Base-by-base conservation (phyloP, 1,140 invertebrate species). In the Theocolax elegans region DNA sequence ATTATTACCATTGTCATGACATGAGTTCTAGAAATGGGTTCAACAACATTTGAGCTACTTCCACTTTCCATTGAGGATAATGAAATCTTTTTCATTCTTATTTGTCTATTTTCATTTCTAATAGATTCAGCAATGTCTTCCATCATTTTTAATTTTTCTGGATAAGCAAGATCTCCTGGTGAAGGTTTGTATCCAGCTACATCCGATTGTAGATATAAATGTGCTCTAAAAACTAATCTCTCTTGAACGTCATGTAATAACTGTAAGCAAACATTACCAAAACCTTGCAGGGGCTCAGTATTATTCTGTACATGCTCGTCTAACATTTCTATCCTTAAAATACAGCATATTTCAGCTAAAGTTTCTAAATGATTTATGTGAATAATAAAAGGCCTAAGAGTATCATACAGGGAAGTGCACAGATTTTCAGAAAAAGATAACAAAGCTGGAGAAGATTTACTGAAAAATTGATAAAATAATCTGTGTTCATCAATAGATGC, bases 301-400 rank as follows among this genome's bases (percentile, higher is more conserved):
- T 95, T 95, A 76, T 92, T 93, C 71, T 92, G 90, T 1, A 96
- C 93, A 78, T 97, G 95, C 77, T 99, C 97, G 79, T 97, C 95
- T 10, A 98, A 87, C 91, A 99, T 97, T 88, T 99, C 97, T 49
- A 95, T 90, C 54, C 92, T 91, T 1, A 99, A 86, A 72, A 99
- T 98, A 35, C 93, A 93, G 80, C 97, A 99, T 21, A 99, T 91
- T 85, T 99, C 98, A 0, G 97, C 94, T 13, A 99, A 85, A 0
- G 97, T 98, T 88, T 99, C 98, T 76, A 99, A 87, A 86, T 99
- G 97, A 81, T 97, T 96, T 56, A 99, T 95, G 79, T 98, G 95
- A 72, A 99, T 98, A 40, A 99, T 94, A 62, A 95, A 91, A 1
- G 98, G 97, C n/a, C 98, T 88, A 63, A 99, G 83, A 1, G 91